Base-by-base conservation (phyloP, 2,797 vertebrate species). In the Artibeus jamaicensis region DNA sequence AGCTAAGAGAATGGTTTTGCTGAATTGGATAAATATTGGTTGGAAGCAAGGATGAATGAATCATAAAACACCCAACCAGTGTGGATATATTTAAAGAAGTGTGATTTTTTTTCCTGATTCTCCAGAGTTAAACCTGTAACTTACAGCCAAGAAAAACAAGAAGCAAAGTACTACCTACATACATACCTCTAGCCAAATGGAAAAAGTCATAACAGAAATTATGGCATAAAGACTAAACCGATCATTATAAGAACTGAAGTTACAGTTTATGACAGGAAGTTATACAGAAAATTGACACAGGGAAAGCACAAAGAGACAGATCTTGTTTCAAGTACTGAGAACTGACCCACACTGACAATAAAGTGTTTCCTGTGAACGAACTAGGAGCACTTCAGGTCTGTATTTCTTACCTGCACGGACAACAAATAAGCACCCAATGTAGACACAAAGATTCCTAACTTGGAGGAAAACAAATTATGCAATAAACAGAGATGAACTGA, bases 211-310 rank as follows among this genome's bases (percentile, higher is more conserved):
- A 96, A 93, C 37, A 94, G 74, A 86, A 97, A 97, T 95, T 92
- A 92, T 34, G 68, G 73, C 42, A 39, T 83, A 92, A 95, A 96
- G 90, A 83, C 24, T 53, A 96, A 97, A 95, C 11, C 50, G 29
- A 87, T 97, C 6, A 76, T 97, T 96, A 92, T 44, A 9, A 97
- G 94, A 97, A 91, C 12, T 78, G 92, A 97, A 94, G 91, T 81
- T 97, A 92, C 32, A 97, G 59, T 91, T 93, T 76, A 86, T 76
- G 44, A 39, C 18, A 87, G 59, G 85, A 92, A 44, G 37, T 95
- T 92, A 95, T 89, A 92, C 0, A 78, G 62, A 85, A 0, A 97
- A 96, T 67, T 94, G 0, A 76, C 65, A 79, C 65, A 71, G 55
- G 14, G 37, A 57, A 93, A 85, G 39, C 42, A 0, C 21, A 89